Conservation (phyloP, 2,888 invertebrate genomes). For the Drosophila neonasuta region DNA sequence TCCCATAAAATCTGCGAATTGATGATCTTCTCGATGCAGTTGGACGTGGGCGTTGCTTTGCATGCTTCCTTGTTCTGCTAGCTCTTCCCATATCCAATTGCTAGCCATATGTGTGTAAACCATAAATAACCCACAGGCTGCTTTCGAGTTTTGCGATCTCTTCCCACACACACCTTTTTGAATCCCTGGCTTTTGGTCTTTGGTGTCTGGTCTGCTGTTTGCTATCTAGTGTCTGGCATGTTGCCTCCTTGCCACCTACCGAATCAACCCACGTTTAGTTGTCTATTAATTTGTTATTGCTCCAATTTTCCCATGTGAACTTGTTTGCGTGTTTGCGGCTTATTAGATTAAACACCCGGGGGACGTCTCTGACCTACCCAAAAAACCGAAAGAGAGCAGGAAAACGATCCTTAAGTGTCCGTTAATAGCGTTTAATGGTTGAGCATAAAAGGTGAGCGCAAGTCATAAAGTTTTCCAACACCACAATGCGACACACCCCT, state of each 20-base stretch:
- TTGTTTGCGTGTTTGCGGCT: constrained; percentile 78
- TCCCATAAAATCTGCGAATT: constrained; percentile 66
- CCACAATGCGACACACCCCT: constrained; percentile 51
- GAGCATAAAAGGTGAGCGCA: constrained; percentile 73
- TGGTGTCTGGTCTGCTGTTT: neutral
- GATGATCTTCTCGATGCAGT: constrained; percentile 49
- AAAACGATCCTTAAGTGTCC: constrained; percentile 72
- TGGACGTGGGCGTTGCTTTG: constrained; percentile 48
- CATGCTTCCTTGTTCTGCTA: constrained; percentile 44
- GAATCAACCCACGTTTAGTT: constrained; percentile 40
- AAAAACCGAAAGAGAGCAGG: constrained; percentile 23
- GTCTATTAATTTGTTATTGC: constrained; percentile 53
- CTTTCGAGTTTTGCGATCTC: constrained; percentile 5
- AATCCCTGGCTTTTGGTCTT: neutral
- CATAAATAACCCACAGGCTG: constrained; percentile 66
- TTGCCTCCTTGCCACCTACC: constrained; percentile 6
- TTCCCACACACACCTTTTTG: constrained; percentile 80
- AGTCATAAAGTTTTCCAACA: constrained; percentile 69
- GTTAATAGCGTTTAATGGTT: constrained; percentile 77
- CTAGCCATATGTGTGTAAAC: constrained; percentile 16
- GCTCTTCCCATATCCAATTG: constrained; percentile 72
- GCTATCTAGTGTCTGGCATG: constrained; percentile 11
- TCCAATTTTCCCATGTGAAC: constrained; percentile 81
- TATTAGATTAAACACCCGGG: constrained; percentile 76
- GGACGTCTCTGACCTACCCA: constrained; percentile 48